phyloP scores from a whole-genome alignment of 1,140 invertebrate genomes.

The Heterodera schachtii region DNA sequence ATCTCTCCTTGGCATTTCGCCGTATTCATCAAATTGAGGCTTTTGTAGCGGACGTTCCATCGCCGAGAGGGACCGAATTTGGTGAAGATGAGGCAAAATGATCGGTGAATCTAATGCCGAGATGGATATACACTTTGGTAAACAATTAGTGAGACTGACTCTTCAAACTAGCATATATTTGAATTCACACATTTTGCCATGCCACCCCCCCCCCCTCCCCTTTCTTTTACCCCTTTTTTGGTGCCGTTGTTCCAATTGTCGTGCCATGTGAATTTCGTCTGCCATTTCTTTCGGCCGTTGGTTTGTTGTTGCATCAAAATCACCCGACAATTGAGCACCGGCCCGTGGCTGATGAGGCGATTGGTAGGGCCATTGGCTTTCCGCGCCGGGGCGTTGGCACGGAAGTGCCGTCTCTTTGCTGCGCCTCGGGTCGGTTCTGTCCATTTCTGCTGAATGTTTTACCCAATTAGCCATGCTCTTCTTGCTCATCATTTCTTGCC shows the following conservation, averaged over 20 bases:
- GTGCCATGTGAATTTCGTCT: not conserved
- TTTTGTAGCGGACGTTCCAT: conserved; percentile 13
- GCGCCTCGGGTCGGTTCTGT: not conserved
- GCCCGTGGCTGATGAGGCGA: not conserved
- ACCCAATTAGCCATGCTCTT: not conserved
- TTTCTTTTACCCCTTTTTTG: not conserved
- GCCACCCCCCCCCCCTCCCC: too few species aligned
- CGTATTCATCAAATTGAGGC: conserved; percentile 17
- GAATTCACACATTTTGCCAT: too few species aligned
- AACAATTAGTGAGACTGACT: too few species aligned
- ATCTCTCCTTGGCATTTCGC: not conserved
- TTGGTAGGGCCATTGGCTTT: conserved; percentile 19
- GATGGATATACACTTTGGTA: not conserved
- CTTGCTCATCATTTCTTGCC: not conserved
- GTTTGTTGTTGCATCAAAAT: not conserved
- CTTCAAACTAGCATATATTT: too few species aligned
- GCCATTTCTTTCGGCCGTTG: not conserved
- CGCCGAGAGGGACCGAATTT: conserved; percentile 11
- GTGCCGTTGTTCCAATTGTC: conserved; percentile 9
- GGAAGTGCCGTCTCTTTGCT: not conserved
- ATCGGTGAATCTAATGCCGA: not conserved
- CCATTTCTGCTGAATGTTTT: conserved; percentile 1
- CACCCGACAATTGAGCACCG: not conserved
- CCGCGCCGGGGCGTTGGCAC: conserved; percentile 1
- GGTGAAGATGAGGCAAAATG: not conserved